These are phyloP conservation scores for Epinephelus fuscoguttatus DNA, from an alignment of 2,113 vertebrate genomes.

Conservation along the genomic window DNA sequence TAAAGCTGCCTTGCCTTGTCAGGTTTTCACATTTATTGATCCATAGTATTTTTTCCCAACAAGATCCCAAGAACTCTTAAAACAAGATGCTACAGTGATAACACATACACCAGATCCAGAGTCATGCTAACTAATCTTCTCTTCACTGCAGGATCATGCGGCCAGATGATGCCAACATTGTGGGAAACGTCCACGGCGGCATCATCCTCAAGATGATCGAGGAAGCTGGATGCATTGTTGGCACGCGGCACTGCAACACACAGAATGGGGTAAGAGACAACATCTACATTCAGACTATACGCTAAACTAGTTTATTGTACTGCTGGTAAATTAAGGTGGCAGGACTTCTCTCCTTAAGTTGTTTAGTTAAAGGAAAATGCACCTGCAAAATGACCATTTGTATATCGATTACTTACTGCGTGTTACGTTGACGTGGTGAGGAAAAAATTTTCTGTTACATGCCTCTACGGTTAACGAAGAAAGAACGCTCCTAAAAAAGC, in stretches of 20 bases:
- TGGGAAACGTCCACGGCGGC: conserved; percentile 94
- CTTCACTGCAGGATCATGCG: conserved; percentile 90
- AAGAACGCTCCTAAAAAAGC: too few species aligned
- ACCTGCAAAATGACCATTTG: too few species aligned
- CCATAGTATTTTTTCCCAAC: background rate
- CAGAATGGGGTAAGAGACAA: conserved; percentile 84
- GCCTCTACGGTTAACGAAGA: too few species aligned
- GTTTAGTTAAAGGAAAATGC: too few species aligned
- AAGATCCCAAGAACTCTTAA: background rate
- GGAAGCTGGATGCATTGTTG: conserved; percentile 94
- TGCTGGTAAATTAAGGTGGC: background rate
- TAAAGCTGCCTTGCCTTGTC: too few species aligned
- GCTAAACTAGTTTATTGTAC: background rate
- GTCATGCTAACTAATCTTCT: background rate
- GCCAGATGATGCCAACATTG: conserved; percentile 93
- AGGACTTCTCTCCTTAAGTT: background rate
- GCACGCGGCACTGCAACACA: conserved; percentile 95
- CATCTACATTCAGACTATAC: background rate
- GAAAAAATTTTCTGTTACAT: too few species aligned
- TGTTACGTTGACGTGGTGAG: too few species aligned
- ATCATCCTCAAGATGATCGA: conserved; percentile 98
- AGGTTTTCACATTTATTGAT: background rate
- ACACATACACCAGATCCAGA: background rate
- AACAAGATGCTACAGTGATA: background rate
- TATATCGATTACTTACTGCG: too few species aligned